Evolutionary conservation across 2,888 invertebrate genomes (phyloP), one percentile per base, ranked within the genome.

Genomic region (Caenorhabditis sp.): DNA sequence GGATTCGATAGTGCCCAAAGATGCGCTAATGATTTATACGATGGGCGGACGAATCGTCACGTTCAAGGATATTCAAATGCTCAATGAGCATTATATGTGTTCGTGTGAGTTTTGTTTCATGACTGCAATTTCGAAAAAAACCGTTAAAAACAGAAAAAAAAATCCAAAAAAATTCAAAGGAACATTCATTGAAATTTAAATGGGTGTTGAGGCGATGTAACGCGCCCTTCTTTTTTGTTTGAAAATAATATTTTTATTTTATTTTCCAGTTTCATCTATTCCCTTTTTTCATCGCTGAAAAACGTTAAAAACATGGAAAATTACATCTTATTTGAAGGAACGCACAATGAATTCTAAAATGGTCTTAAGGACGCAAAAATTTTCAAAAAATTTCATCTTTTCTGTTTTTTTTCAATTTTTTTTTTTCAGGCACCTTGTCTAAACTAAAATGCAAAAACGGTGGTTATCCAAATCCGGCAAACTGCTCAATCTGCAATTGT

Each of bases 391-490:
- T 36, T 19, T 17, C 24, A 57, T 24, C n/a, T n/a, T 23, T 57
- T 57, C 57, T 10, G 23, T 10, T 6, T 57, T 62, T 0, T 36
- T 8, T 8, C 36, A 36, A 8, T n/a, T n/a, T n/a, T n/a, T n/a
- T n/a, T 17, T 43, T 43, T 43, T 17, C 17, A 43, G 43, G 43
- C 14, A 19, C 51, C 19, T 51, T n/a, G 3, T 19, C 57, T 4
- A 12, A 31, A 10, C 65, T 83, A 3, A 62, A 37, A n/a, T 84
- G 84, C 61, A 61, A 65, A 27, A 81, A 81, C 55, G 79, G 79
- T 2, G 84, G 84, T 3, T 85, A 84, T 59, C 59, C 82, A n/a
- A 80, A 85, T 49, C 83, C 84, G 24, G 80, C 83, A 57, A 68
- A 83, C 27, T 84, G 84, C 59, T 37, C 49, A 0, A 55, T 54